These are phyloP conservation scores for Phyto melanocephala DNA, from an alignment of 2,888 invertebrate genomes.

Conservation along the genomic window DNA sequence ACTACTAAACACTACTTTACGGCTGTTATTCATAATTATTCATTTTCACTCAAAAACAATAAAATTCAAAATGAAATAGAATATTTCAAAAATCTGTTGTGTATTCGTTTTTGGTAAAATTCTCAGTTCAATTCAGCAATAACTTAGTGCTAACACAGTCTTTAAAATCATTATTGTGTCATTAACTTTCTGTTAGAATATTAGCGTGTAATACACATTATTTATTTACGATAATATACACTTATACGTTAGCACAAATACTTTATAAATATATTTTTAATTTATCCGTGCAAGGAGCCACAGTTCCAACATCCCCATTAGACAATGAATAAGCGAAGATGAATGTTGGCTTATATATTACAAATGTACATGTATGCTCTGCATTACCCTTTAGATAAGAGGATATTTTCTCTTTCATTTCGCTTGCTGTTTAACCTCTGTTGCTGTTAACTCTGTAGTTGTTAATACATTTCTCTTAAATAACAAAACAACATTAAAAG, in stretches of 20 bases:
- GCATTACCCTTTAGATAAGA: background rate
- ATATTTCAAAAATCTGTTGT: background rate
- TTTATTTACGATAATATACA: background rate
- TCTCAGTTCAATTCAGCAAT: no score
- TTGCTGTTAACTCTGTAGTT: background rate
- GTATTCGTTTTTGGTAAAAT: background rate
- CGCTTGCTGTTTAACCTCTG: background rate
- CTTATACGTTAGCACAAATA: background rate
- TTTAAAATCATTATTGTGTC: conserved; percentile 20
- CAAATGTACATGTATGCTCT: background rate
- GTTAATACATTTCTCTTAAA: background rate
- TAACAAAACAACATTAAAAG: background rate
- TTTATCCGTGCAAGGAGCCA: background rate
- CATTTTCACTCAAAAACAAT: background rate
- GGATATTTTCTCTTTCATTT: background rate
- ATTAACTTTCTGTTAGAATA: conserved; percentile 19
- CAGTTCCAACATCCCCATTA: background rate
- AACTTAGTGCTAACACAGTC: background rate
- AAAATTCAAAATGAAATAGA: background rate
- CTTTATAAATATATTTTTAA: background rate
- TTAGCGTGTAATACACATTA: background rate
- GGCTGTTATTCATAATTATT: background rate
- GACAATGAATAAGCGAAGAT: background rate
- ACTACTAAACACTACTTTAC: no score
- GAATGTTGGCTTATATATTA: background rate